These are phyloP conservation scores for Triplophysa yarkandensis DNA, from an alignment of 2,797 vertebrate genomes.

Conservation along the genomic window DNA sequence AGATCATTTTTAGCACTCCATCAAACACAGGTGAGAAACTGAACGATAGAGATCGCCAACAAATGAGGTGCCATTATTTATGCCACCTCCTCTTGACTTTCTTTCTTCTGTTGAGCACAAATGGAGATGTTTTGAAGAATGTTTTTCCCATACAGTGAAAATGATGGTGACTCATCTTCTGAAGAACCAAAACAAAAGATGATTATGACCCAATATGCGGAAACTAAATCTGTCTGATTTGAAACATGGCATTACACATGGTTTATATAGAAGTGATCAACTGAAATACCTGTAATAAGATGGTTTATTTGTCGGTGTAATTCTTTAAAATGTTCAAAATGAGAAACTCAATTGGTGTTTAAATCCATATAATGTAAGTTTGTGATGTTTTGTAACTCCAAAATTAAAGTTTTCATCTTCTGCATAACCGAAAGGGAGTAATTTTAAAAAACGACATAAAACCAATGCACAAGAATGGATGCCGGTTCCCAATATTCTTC, in stretches of 20 bases:
- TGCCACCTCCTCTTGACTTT: not conserved
- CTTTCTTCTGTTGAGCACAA: not conserved
- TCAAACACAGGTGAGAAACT: constrained; percentile 57
- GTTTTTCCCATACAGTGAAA: not conserved
- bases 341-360: no score
- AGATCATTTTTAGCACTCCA: constrained; percentile 60
- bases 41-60: not conserved
- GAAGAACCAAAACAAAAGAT: not conserved
- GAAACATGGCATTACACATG: not conserved
- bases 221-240: not conserved
- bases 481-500: no score
- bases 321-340: no score
- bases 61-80: not conserved
- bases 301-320: no score
- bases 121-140: not conserved
- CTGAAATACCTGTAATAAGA: no score
- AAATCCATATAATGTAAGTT: no score
- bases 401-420: no score
- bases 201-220: not conserved
- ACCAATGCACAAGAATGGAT: no score
- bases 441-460: no score
- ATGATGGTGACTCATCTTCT: not conserved
- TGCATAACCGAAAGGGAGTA: no score
- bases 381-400: no score
- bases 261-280: not conserved